These are phyloP conservation scores for Halisarca cf. caerulea DNA, from an alignment of 37 sponge, comb jelly and placozoan species.

Conservation along the genomic window DNA sequence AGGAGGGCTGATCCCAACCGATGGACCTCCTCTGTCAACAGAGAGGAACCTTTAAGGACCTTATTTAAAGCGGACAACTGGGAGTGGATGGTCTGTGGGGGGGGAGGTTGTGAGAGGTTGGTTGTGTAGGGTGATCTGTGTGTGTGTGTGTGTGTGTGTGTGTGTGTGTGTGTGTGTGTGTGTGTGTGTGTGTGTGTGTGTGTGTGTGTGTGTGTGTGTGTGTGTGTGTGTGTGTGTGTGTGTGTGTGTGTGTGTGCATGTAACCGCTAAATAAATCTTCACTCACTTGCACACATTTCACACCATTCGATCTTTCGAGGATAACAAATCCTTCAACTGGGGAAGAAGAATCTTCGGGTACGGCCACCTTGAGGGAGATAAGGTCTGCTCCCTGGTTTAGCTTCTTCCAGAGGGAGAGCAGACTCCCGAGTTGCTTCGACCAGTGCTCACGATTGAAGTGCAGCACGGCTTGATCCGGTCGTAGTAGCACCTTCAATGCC, in stretches of 20 bases:
- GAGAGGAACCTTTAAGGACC: constrained; percentile 78
- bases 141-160: background rate
- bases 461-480: constrained; percentile 52
- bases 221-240: background rate
- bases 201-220: background rate
- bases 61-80: constrained; percentile 77
- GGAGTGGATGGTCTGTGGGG: constrained; percentile 66
- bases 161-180: background rate
- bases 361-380: constrained; percentile 50
- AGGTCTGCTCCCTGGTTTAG: constrained; percentile 92
- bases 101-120: background rate
- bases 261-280: background rate
- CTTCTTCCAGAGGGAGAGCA: constrained; percentile 93
- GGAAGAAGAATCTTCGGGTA: constrained; percentile 55
- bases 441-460: constrained; percentile 87
- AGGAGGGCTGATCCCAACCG: constrained; percentile 71
- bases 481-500: constrained; percentile 81
- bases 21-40: constrained; percentile 74
- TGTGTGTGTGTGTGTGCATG: background rate
- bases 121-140: too few species aligned
- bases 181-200: background rate
- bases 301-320: constrained; percentile 79
- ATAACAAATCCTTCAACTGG: constrained; percentile 75
- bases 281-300: constrained; percentile 63
- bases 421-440: constrained; percentile 71